phyloP scores from a whole-genome alignment of 2,797 vertebrate species.

The Anableps anableps region DNA sequence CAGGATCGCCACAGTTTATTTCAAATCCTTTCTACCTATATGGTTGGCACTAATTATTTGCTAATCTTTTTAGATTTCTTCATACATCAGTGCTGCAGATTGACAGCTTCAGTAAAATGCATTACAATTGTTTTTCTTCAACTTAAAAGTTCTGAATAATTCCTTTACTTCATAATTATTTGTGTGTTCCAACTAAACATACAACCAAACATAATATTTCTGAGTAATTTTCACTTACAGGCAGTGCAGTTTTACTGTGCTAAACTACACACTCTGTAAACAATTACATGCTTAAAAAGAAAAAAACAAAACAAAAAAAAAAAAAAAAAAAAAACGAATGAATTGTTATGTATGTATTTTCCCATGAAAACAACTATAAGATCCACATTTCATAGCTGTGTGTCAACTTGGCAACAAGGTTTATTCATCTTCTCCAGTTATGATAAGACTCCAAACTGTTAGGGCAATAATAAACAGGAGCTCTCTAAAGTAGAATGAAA shows the following conservation, averaged over 20 bases:
- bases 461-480: not conserved
- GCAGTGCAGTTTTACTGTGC: not conserved
- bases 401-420: not conserved
- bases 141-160: not conserved
- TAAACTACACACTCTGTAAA: slow-evolving; percentile 1
- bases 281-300: not conserved
- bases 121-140: not conserved
- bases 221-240: not conserved
- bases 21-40: not conserved
- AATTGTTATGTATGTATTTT: not conserved
- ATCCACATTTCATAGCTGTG: not conserved
- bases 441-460: not conserved
- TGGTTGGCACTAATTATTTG: too few relatives aligned
- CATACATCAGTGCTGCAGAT: too few relatives aligned
- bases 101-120: too few relatives aligned
- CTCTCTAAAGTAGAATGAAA: not conserved
- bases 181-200: not conserved
- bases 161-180: not conserved
- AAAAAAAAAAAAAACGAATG: not conserved
- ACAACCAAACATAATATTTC: not conserved
- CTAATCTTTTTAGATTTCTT: too few relatives aligned
- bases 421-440: not conserved
- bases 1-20: not conserved
- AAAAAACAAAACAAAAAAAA: too few relatives aligned
- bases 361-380: not conserved